These are phyloP conservation scores for Gryllus longicercus DNA, from an alignment of 2,888 invertebrate genomes.

Conservation along the genomic window DNA sequence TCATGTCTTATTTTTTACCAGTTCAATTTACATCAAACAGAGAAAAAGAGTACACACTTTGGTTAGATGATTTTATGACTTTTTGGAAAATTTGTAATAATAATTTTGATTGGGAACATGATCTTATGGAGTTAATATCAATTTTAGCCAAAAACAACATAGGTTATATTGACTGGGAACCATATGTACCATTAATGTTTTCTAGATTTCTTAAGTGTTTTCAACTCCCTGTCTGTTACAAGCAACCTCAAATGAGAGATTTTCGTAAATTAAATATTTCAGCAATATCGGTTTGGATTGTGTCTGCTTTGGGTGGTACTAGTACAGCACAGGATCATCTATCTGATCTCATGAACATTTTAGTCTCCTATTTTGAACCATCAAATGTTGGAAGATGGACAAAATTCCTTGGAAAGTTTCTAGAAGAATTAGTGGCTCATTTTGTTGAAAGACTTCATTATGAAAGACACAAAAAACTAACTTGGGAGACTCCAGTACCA, in stretches of 20 bases:
- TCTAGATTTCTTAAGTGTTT: constrained; percentile 67
- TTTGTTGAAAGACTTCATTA: constrained; percentile 59
- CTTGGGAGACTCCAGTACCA: constrained; percentile 69
- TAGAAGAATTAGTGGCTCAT: constrained; percentile 64
- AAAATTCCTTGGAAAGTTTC: constrained; percentile 60
- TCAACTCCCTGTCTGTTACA: constrained; percentile 74
- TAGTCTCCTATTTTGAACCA: constrained; percentile 85
- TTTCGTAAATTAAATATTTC: constrained; percentile 52
- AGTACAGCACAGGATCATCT: constrained; percentile 68
- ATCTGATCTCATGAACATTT: constrained; percentile 72
- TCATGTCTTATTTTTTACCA: constrained; percentile 74
- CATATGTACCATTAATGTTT: constrained; percentile 74
- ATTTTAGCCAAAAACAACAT: constrained; percentile 69
- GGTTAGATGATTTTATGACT: constrained; percentile 74
- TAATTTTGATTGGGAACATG: constrained; percentile 67
- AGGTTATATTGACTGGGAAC: constrained; percentile 84
- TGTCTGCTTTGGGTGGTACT: constrained; percentile 59
- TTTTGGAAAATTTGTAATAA: constrained; percentile 77
- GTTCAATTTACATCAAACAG: constrained; percentile 56
- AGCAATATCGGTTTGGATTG: constrained; percentile 53
- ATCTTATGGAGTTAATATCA: constrained; percentile 70
- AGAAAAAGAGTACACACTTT: constrained; percentile 66
- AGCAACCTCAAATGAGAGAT: constrained; percentile 59
- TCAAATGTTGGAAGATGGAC: constrained; percentile 85
- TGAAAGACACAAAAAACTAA: constrained; percentile 61